Evolutionary conservation across 2,113 vertebrate genomes (phyloP), one percentile per base, ranked within the genome.

Genomic region (Indicator indicator): DNA sequence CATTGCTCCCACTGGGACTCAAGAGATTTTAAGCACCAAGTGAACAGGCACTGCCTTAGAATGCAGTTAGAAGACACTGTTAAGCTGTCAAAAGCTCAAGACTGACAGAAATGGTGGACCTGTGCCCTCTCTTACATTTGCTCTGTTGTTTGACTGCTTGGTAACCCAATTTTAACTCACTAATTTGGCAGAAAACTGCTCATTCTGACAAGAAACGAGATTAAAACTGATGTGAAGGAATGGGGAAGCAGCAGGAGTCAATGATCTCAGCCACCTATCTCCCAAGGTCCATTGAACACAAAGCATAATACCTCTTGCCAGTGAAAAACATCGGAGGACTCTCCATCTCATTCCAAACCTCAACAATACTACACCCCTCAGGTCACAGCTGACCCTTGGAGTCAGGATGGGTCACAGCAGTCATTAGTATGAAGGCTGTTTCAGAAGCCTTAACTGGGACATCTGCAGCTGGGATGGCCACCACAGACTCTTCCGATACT

Each of bases 271-370:
- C 6, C 30, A 71, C 18, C 17, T 18, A 9, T 21, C 15, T 67
- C 36, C 46, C 86, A 21, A 64, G n/a, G n/a, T 68, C 65, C 71
- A 83, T 26, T 32, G 28, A 5, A 24, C 33, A 15, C 80, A 83
- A 63, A 63, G 36, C 15, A 23, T 4, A 74, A 55, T 16, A 30
- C 0, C 0, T 27, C 28, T 17, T 36, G 26, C 33, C 4, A 3
- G 4, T 6, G 21, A 40, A 83, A 92, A 88, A 27, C 10, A 86
- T 10, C 36, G 77, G 27, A 79, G 24, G 42, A 88, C 59, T 88
- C 76, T 67, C 38, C 36, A 27, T 86, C 83, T 11, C 20, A 72
- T 23, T 30, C 36, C 60, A 86, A 62, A 63, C 12, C 59, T 52
- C 18, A 82, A 10, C 20, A 83, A 16, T 8, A 32, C 26, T 60